Percentiles rank a stretch among this genome's conserved stretches.
Conservation (phyloP, 2,888 invertebrate genomes). For the Cephus spinipes region DNA sequence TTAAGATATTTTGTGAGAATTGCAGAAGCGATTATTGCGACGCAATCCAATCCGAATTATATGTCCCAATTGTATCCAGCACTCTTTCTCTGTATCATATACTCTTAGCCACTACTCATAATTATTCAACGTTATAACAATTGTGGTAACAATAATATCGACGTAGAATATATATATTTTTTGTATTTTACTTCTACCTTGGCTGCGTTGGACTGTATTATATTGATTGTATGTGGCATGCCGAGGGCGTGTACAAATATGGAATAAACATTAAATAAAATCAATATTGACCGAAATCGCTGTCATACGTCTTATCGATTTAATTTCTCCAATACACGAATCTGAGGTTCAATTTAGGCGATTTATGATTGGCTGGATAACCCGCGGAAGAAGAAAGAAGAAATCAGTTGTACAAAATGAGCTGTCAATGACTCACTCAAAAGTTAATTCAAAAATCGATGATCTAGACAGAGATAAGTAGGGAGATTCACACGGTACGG, state of each 20-base stretch:
- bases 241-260: conserved; percentile 61
- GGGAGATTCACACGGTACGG: no score
- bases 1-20: no score
- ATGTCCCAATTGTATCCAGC: conserved; percentile 45
- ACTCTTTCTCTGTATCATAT: conserved; percentile 52
- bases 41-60: conserved; percentile 41
- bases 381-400: no score
- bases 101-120: conserved; percentile 44
- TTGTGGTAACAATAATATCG: conserved; percentile 54
- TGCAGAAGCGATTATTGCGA: not conserved
- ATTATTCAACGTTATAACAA: conserved; percentile 50
- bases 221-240: conserved; percentile 60
- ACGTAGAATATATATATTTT: conserved; percentile 57
- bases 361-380: no score
- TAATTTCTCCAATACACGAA: no score
- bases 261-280: conserved; percentile 51
- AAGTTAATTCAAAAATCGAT: no score
- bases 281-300: conserved; percentile 19
- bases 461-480: no score
- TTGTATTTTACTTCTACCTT: conserved; percentile 61
- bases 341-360: no score
- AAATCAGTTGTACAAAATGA: no score
- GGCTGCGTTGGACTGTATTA: conserved; percentile 60
- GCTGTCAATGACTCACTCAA: no score
- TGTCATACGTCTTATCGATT: not conserved